Conservation (phyloP, 2,113 vertebrate species). For the Muntiacus reevesi region DNA sequence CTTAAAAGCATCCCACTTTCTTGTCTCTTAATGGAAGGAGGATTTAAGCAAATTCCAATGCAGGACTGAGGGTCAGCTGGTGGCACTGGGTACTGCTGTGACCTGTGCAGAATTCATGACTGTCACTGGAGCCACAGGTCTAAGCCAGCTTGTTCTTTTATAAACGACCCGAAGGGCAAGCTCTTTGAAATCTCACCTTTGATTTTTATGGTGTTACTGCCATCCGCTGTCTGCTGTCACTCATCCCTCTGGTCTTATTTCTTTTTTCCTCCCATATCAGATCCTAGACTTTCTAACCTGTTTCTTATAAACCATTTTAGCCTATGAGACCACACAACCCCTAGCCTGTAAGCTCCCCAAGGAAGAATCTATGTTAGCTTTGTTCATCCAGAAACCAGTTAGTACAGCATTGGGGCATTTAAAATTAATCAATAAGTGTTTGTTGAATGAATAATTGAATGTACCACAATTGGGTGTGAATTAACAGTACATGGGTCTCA, state of each 20-base stretch:
- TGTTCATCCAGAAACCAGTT: not conserved
- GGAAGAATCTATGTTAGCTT: not conserved
- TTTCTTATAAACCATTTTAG: not conserved
- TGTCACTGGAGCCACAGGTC: not conserved
- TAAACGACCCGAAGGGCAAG: not conserved
- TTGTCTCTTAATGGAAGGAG: accelerated
- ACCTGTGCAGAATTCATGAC: accelerated
- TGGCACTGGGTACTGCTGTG: accelerated
- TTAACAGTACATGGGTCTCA: not conserved
- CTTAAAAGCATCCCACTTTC: not conserved
- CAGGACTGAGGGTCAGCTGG: accelerated
- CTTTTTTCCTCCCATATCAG: not conserved
- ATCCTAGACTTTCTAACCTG: not conserved
- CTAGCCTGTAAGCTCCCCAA: not conserved
- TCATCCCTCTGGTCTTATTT: not conserved
- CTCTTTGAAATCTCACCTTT: not conserved
- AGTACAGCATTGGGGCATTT: not conserved
- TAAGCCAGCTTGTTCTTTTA: not conserved
- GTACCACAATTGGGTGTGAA: not conserved
- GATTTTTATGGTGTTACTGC: accelerated
- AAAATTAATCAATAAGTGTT: not conserved
- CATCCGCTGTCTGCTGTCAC: not conserved
- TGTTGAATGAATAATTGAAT: not conserved
- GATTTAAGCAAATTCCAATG: accelerated
- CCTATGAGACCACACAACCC: not conserved